phyloP scores from a whole-genome alignment of 1,140 invertebrate genomes.

The fruit fly (Drosophila melanogaster) region DNA sequence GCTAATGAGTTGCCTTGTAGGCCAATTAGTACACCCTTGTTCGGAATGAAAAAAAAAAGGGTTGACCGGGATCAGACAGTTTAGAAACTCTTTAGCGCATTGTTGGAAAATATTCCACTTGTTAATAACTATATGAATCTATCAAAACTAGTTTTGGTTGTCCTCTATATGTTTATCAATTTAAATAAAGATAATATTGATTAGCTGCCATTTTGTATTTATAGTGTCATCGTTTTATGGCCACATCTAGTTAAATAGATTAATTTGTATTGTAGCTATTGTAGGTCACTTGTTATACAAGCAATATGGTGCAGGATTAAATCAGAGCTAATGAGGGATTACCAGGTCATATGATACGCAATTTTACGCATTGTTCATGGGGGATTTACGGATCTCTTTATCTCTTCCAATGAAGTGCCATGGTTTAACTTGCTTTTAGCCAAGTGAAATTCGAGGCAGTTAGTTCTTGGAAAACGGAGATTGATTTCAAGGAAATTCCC shows the following conservation, averaged over 20 bases:
- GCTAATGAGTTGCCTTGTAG: slow-evolving; percentile 45
- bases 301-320: slow-evolving; percentile 13
- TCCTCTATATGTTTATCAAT: too few species aligned
- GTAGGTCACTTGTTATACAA: not conserved
- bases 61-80: not conserved
- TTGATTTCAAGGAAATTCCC: slow-evolving; percentile 60
- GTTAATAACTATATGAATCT: slow-evolving; percentile 2
- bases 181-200: not conserved
- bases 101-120: not conserved
- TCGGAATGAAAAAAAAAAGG: slow-evolving; percentile 6
- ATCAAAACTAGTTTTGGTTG: not conserved
- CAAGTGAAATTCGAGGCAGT: slow-evolving; percentile 8
- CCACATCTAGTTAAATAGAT: slow-evolving; percentile 2
- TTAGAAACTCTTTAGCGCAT: not conserved
- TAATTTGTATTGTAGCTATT: not conserved
- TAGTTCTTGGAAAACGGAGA: slow-evolving; percentile 25
- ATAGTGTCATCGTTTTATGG: not conserved
- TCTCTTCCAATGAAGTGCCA: slow-evolving; percentile 31
- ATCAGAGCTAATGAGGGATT: slow-evolving; percentile 17
- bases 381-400: slow-evolving; percentile 9
- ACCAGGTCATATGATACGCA: slow-evolving; percentile 20
- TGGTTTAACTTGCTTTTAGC: slow-evolving; percentile 16
- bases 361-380: slow-evolving; percentile 1
- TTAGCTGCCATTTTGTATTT: not conserved
- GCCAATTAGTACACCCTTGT: slow-evolving; percentile 27